A percentile compares a stretch with the other conserved stretches of the same genome.
Evolutionary conservation across 2,113 vertebrate genomes (phyloP).

Genomic region (Diadophis punctatus): DNA sequence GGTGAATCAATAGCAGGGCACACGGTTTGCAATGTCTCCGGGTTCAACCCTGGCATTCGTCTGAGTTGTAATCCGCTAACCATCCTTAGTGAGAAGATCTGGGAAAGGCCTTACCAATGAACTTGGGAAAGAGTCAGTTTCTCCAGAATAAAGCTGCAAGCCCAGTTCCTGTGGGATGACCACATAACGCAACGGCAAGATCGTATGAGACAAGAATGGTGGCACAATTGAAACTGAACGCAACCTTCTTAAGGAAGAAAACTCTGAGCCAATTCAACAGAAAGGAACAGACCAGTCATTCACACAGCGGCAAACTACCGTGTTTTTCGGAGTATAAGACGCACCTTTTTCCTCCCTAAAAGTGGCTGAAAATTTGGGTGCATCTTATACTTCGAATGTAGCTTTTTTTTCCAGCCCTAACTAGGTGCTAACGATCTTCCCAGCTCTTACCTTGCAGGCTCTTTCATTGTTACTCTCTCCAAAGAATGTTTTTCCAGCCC

Average conservation of each 20-base stretch:
- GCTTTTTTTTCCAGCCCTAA: too few relatives aligned
- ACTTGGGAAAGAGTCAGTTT: not conserved
- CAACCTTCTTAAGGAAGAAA: not conserved
- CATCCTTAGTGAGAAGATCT: not conserved
- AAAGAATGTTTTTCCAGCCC: too few relatives aligned
- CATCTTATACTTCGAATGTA: too few relatives aligned
- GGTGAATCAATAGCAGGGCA: not conserved
- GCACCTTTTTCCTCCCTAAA: too few relatives aligned
- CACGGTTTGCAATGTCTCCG: not conserved
- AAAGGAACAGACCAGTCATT: not conserved
- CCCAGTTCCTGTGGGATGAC: not conserved
- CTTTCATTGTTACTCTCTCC: too few relatives aligned
- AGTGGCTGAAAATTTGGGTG: too few relatives aligned
- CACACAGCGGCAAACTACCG: not conserved
- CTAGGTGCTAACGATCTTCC: too few relatives aligned
- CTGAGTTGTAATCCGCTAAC: not conserved
- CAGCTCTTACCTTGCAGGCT: too few relatives aligned
- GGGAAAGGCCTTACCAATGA: not conserved
- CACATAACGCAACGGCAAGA: not conserved
- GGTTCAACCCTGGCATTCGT: not conserved
- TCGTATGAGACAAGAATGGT: not conserved
- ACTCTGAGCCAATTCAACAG: not conserved
- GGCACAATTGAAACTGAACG: not conserved
- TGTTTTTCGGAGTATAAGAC: too few relatives aligned
- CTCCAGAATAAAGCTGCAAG: not conserved